phyloP scores from a whole-genome alignment of 1,140 invertebrate species.

The Musca vetustissima region DNA sequence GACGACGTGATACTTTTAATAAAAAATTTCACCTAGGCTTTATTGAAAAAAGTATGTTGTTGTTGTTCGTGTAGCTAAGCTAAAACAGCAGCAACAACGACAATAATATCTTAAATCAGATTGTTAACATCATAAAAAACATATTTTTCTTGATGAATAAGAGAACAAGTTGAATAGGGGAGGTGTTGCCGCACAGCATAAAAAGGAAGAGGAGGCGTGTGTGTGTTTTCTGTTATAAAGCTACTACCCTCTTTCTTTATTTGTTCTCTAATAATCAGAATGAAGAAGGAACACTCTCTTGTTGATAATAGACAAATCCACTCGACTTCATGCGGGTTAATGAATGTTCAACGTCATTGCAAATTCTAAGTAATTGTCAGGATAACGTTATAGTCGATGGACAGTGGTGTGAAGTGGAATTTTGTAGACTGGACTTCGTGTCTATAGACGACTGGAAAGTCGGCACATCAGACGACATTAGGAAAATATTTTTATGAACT shows the following conservation, averaged over 20 bases:
- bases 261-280: neutral
- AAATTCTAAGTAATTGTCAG: neutral
- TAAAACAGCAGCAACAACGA: no score
- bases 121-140: neutral
- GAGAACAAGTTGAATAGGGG: neutral
- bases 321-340: constrained; percentile 22
- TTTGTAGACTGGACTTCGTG: no score
- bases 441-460: no score
- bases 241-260: neutral
- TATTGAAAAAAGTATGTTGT: neutral
- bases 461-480: no score
- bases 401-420: neutral
- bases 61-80: no score
- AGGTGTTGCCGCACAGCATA: neutral
- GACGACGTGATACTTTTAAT: constrained; percentile 23
- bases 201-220: neutral
- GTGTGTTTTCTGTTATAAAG: neutral
- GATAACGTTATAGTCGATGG: neutral
- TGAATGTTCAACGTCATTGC: constrained; percentile 7
- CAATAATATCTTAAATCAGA: constrained; percentile 16
- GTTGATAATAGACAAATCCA: constrained; percentile 6
- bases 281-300: neutral
- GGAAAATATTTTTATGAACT: no score
- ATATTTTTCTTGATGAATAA: neutral
- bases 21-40: neutral